Evolutionary conservation across 2,888 invertebrate genomes (phyloP), one percentile per base, ranked within the genome.

Genomic region (Strigamia crassipes): DNA sequence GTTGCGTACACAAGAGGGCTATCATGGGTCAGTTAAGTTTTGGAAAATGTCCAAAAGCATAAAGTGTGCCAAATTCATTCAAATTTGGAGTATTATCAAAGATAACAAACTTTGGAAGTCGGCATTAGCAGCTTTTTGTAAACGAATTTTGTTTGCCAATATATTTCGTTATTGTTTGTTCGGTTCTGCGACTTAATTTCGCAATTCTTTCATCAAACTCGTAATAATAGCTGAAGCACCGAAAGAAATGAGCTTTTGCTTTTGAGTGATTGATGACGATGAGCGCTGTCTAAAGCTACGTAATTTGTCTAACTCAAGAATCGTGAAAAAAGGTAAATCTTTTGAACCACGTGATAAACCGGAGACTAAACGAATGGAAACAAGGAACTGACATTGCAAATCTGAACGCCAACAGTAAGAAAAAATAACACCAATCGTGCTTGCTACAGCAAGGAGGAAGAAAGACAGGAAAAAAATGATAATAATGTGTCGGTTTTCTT

Each of bases 21-120:
- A 66, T 66, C 61, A 66, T 66, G 61, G 61, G 61, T 66, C 61
- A 66, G 61, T 66, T 66, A 66, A 66, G 61, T 21, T 66, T 21
- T 66, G 61, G 61, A 66, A 21, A 66, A 66, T 12, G 21, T 15
- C 61, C 61, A 66, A 23, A 66, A 66, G 61, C 61, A 66, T 66
- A 66, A 66, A 66, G 61, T 66, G 61, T 66, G 61, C 61, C 61
- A 66, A 66, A 66, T 66, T 66, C 61, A 66, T 66, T 66, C 61
- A 66, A 66, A 66, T 66, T 66, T 66, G 61, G 61, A 66, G 61
- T 61, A 61, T 61, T 61, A 61, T 61, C 61, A 61, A 61, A 61
- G 61, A 66, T 66, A 66, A 66, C 61, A 66, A 66, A 66, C 61
- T n/a, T 66, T 66, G n/a, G 18, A 66, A 66, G 61, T 66, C 61